These are phyloP conservation scores for Hippocampus mohnikei DNA, from an alignment of 2,113 vertebrate species.

Conservation along the genomic window DNA sequence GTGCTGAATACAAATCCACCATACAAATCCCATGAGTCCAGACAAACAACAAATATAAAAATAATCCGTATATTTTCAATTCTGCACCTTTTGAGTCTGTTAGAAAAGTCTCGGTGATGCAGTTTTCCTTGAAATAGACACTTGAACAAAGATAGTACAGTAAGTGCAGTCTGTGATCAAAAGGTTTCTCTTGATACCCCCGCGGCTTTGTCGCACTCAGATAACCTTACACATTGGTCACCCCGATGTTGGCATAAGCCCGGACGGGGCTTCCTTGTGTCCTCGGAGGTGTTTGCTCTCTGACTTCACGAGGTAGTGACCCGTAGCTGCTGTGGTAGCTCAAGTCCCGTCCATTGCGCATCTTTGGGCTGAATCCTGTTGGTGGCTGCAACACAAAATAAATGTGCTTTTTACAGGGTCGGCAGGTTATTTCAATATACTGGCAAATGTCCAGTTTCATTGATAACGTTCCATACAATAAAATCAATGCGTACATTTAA, in stretches of 20 bases:
- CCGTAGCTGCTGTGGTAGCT: slow-evolving; percentile 74
- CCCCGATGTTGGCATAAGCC: slow-evolving; percentile 72
- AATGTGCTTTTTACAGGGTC: background rate
- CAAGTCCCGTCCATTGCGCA: slow-evolving; percentile 69
- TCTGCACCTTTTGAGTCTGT: slow-evolving; percentile 14
- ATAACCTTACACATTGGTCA: slow-evolving; percentile 76
- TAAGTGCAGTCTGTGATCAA: slow-evolving; percentile 54
- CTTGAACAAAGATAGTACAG: slow-evolving; percentile 4
- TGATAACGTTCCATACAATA: too few species aligned
- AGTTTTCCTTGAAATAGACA: slow-evolving; percentile 16
- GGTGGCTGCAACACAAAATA: slow-evolving; percentile 69
- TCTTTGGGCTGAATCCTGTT: slow-evolving; percentile 77
- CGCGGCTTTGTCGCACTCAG: background rate
- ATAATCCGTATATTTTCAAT: slow-evolving; percentile 46
- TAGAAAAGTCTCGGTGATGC: background rate
- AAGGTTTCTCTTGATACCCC: slow-evolving; percentile 19
- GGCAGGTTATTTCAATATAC: too few species aligned
- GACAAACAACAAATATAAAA: slow-evolving; percentile 58
- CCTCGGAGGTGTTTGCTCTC: slow-evolving; percentile 60
- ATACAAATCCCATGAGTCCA: slow-evolving; percentile 20
- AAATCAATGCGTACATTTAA: background rate
- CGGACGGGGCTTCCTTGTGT: slow-evolving; percentile 67
- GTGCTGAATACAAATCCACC: slow-evolving; percentile 33
- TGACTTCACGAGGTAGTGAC: slow-evolving; percentile 72
- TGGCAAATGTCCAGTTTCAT: too few species aligned